phyloP scores from a whole-genome alignment of 2,113 vertebrate species.

The Crotalus helleri region DNA sequence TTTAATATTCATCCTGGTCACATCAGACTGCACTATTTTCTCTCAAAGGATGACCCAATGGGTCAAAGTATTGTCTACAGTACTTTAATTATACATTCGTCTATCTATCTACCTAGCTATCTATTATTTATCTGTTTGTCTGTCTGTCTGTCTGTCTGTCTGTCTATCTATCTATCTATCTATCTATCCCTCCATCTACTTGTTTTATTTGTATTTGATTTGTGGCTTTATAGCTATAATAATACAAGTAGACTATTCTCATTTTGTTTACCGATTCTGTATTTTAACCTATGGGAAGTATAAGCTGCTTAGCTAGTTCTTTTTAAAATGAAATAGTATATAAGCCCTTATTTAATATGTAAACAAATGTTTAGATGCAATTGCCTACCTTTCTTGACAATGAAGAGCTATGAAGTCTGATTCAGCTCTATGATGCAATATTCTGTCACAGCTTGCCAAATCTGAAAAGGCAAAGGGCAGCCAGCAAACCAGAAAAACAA shows the following conservation, averaged over 20 bases:
- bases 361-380: background rate
- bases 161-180: too few species aligned
- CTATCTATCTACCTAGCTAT: background rate
- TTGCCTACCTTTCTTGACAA: background rate
- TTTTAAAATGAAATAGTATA: background rate
- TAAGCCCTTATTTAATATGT: background rate
- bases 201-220: background rate
- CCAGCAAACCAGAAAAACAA: background rate
- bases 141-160: too few species aligned
- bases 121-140: too few species aligned
- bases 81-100: background rate
- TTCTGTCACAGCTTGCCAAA: background rate
- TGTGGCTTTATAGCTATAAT: background rate
- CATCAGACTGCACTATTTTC: background rate
- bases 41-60: background rate
- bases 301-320: background rate
- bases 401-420: background rate
- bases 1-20: background rate
- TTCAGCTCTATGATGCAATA: background rate
- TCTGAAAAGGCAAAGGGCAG: background rate
- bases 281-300: background rate
- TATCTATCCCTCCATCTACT: background rate
- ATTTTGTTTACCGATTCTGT: background rate
- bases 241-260: background rate
- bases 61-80: background rate